Evolutionary conservation across 2,797 vertebrate species (phyloP).

Genomic region (Alauda arvensis): DNA sequence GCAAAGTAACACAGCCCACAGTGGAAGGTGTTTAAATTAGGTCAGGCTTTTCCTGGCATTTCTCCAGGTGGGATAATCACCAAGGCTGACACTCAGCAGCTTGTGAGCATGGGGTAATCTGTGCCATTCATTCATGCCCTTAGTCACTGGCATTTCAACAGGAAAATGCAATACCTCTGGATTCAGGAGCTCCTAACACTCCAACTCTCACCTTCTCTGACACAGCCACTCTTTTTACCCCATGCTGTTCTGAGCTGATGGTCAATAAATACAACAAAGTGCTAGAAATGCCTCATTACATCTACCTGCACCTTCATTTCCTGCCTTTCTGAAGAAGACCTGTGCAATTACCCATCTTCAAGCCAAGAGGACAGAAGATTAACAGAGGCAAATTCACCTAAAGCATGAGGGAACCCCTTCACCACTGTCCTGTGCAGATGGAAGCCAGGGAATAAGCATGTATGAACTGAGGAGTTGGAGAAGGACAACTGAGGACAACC

Average conservation of each 20-base stretch:
- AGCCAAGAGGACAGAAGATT: background rate
- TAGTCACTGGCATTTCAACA: background rate
- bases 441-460: accelerated
- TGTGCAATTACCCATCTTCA: background rate
- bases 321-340: background rate
- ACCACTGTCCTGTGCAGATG: background rate
- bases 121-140: background rate
- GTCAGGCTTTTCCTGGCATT: background rate
- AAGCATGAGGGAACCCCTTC: background rate
- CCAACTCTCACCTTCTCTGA: background rate
- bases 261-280: background rate
- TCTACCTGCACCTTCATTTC: background rate
- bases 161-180: background rate
- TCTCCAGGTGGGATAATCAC: background rate
- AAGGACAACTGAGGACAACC: background rate
- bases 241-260: background rate
- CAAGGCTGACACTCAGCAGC: background rate
- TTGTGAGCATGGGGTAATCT: background rate
- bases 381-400: background rate
- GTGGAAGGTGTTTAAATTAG: background rate
- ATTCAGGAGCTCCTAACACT: background rate
- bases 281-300: background rate
- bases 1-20: background rate
- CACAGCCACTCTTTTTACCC: background rate
- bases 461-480: background rate